Base-by-base conservation (phyloP, 1,140 invertebrate species). In the Cydia fagiglandana region DNA sequence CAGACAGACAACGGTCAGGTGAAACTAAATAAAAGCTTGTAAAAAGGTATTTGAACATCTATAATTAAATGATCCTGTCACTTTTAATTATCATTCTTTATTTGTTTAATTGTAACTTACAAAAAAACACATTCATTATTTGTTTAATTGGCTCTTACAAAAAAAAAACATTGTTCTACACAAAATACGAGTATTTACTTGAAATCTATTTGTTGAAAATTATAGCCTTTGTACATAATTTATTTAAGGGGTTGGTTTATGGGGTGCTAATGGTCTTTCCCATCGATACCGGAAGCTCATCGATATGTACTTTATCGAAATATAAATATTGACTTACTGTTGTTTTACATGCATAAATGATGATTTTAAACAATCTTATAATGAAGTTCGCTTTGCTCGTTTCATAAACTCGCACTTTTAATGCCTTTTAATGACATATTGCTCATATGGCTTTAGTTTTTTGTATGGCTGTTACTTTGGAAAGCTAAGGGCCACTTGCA, bases 231-330 rank as follows among this genome's bases (percentile, higher is more conserved):
- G 30, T 1, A 9, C 28, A 38, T 68, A 68, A 68, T 68, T 68
- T 68, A 68, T 68, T 34, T 68, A 34, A n/a, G 64, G 64, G 64
- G 28, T 68, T 15, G 13, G 64, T 68, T 38, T 15, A 38, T 38
- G 64, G 64, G 15, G 64, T 17, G 30, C n/a, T 68, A 68, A 68
- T 34, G 28, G 53, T 15, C 53, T 15, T 15, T 6, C 53, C 53
- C n/a, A 7, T 17, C 53, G 53, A 56, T 56, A 56, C 3, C 13
- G 3, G 47, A 50, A 50, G 15, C 1, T 4, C 15, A n/a, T 50
- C 15, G 0, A n/a, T 50, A 6, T 0, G 0, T 5, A n/a, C 1
- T 13, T 50, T 50, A 4, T 30, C 24, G 24, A 24, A 24, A 24
- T 24, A 24, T 30, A 41, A 41, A 50, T 50, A n/a, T 13, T 50